Conservation (phyloP, 2,797 vertebrate species). For the Enteromius radiatus region DNA sequence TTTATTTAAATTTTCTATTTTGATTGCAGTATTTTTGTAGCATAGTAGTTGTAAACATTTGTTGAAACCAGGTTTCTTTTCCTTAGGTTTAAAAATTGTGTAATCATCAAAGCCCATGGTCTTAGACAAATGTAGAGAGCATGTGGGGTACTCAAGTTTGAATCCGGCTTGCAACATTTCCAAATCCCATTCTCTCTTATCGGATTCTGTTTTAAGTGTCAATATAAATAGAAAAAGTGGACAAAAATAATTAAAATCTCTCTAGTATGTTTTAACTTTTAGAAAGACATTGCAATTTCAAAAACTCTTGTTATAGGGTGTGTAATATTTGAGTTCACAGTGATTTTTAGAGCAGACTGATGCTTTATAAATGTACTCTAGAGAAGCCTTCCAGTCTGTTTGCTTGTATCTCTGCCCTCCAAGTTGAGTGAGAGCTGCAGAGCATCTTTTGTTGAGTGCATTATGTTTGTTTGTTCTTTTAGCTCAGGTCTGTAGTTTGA, state of each 20-base stretch:
- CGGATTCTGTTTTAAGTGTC: background rate
- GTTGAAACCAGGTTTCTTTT: background rate
- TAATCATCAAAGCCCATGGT: background rate
- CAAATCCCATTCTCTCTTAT: background rate
- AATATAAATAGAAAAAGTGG: background rate
- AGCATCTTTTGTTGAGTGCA: slow-evolving; percentile 2
- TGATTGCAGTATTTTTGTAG: background rate
- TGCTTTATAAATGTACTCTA: background rate
- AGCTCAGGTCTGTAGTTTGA: slow-evolving; percentile 16
- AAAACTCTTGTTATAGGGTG: background rate
- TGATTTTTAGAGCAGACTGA: background rate
- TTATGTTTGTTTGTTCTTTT: slow-evolving; percentile 25
- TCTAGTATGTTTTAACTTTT: background rate
- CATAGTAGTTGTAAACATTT: background rate
- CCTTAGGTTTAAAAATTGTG: background rate
- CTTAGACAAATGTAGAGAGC: background rate
- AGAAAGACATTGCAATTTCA: background rate
- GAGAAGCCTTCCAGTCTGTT: background rate
- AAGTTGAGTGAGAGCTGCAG: background rate
- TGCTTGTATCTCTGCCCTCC: background rate
- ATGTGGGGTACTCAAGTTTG: background rate
- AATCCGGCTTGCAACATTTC: background rate
- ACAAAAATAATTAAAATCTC: background rate
- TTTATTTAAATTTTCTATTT: background rate
- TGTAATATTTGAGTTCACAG: background rate